Evolutionary conservation across 2,113 vertebrate genomes (phyloP), one percentile per base, ranked within the genome.

Genomic region (Echinops telfairi): DNA sequence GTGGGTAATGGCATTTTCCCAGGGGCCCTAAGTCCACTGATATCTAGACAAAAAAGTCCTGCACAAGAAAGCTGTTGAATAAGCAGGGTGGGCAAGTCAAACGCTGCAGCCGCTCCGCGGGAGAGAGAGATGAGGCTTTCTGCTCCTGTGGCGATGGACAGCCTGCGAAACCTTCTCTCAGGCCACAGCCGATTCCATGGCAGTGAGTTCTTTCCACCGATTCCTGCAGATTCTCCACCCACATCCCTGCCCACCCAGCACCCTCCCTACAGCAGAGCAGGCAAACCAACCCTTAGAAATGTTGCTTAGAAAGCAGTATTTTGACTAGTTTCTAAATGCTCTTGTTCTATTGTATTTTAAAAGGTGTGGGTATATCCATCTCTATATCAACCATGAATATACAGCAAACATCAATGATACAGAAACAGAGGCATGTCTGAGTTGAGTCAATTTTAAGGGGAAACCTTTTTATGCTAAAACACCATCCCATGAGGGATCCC

Each of bases 281-380:
- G 7, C 33, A 27, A 71, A 91, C 64, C 43, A 93, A 33, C 0
- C 66, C 4, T 85, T 75, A 29, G 4, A 90, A 43, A n/a, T 47
- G 86, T 53, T 47, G 38, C 11, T 62, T 2, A 3, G 38, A 95
- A 83, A 73, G 70, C n/a, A 76, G 0, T 47, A 62, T 43, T 62
- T 88, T 75, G 47, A 73, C 36, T 40, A 14, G 79, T 60, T 79
- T 90, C 53, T 17, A 33, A 89, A 57, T 66, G 22, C 15, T 92
- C 60, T 71, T 64, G 71, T 11, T 40, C 38, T n/a, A 77, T 57
- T 90, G 23, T 64, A 86, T 92, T 94, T 58, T 73, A 31, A 83
- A 94, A 93, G 68, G 93, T 53, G 10, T 53, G 7, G 3, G 40
- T 40, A 40, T 40, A 40, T 40, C 40, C 1, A 71, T 10, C 58